Evolutionary conservation across 2,113 vertebrate species (phyloP).

Genomic region (Dendrocopos noguchii): DNA sequence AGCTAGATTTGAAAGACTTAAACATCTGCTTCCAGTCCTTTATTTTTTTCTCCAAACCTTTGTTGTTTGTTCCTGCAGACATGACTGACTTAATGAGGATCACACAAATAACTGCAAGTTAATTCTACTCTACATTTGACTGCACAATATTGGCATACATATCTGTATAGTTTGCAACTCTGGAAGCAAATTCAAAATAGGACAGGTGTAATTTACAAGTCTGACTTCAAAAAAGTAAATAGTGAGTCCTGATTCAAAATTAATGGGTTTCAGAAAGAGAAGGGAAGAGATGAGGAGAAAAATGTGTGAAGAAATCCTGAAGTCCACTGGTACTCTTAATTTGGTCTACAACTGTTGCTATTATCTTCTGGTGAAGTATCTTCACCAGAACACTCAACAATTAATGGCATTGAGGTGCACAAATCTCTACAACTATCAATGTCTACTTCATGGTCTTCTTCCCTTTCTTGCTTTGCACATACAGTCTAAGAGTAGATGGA

Average conservation of each 20-base stretch:
- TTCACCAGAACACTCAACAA: neutral
- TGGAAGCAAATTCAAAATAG: neutral
- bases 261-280: neutral
- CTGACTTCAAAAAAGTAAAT: neutral
- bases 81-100: neutral
- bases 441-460: neutral
- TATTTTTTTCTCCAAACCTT: neutral
- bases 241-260: neutral
- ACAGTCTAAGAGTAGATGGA: neutral
- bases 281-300: neutral
- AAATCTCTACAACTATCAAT: neutral
- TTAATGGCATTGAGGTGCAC: neutral
- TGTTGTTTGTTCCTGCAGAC: neutral
- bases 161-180: neutral
- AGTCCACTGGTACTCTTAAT: neutral
- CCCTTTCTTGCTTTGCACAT: neutral
- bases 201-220: neutral
- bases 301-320: neutral
- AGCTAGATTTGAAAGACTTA: neutral
- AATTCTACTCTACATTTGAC: neutral
- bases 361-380: neutral
- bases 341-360: neutral
- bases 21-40: neutral
- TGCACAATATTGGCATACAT: neutral
- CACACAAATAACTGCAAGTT: neutral